Evolutionary conservation across 2,797 vertebrate genomes (phyloP).

Genomic region (Mionectes olivaceus): DNA sequence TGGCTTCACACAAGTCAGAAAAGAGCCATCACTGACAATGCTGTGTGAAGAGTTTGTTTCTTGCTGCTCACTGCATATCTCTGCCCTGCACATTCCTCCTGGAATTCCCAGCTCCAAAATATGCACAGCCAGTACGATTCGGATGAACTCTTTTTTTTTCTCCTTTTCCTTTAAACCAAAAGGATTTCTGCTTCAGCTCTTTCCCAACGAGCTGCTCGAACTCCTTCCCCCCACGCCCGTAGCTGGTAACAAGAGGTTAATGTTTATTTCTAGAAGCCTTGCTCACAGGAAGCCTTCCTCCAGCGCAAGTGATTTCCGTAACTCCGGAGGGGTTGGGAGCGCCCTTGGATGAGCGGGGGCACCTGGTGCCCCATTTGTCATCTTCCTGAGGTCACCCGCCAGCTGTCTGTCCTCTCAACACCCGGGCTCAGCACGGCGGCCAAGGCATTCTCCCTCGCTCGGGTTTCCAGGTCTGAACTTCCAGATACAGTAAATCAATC

Average conservation of each 20-base stretch:
- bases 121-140: rapidly evolving
- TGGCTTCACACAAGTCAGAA: not conserved
- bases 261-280: constrained; percentile 60
- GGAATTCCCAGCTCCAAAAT: not conserved
- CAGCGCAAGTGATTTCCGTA: constrained; percentile 70
- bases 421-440: constrained; percentile 73
- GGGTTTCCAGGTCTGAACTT: constrained; percentile 77
- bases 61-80: not conserved
- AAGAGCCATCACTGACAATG: not conserved
- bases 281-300: constrained; percentile 83
- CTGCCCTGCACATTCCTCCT: not conserved
- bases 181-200: not conserved
- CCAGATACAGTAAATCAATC: constrained; percentile 76
- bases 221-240: not conserved
- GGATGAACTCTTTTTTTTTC: rapidly evolving
- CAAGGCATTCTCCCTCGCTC: constrained; percentile 80
- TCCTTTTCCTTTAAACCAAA: not conserved
- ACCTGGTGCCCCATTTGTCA: constrained; percentile 90
- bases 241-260: constrained; percentile 42
- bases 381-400: constrained; percentile 84
- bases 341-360: constrained; percentile 72
- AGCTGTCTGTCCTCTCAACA: constrained; percentile 88
- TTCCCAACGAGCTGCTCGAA: not conserved
- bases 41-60: not conserved
- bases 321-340: constrained; percentile 5